phyloP scores from a whole-genome alignment of 2,113 vertebrate genomes.

The Azemiops feae region DNA sequence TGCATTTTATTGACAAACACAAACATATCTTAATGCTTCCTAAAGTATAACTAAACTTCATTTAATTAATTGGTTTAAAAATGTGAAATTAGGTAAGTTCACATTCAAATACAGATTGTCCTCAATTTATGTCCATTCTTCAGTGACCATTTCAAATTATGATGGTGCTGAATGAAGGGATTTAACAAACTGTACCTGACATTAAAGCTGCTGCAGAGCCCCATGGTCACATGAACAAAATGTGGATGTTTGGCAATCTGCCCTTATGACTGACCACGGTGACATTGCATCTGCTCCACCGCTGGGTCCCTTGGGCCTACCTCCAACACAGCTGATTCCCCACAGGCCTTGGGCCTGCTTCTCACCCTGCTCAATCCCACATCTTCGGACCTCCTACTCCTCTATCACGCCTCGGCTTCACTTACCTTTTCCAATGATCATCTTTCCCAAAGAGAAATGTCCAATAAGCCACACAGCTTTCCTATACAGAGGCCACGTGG shows the following conservation, averaged over 20 bases:
- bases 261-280: background rate
- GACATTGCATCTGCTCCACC: background rate
- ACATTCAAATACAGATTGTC: background rate
- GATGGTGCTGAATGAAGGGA: background rate
- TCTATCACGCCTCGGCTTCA: background rate
- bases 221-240: background rate
- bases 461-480: too few species aligned
- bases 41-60: background rate
- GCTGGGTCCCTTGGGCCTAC: background rate
- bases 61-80: background rate
- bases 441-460: too few species aligned
- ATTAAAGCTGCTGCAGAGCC: background rate
- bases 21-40: too few species aligned
- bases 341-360: background rate
- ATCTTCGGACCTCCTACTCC: background rate
- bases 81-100: background rate
- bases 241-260: background rate
- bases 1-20: background rate
- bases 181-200: background rate
- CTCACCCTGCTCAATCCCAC: background rate
- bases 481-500: too few species aligned
- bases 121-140: background rate
- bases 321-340: background rate
- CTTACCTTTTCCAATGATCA: too few species aligned
- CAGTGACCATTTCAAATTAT: background rate